Evolutionary conservation across 2,797 vertebrate species (phyloP).

Genomic region (Pelodytes ibericus): DNA sequence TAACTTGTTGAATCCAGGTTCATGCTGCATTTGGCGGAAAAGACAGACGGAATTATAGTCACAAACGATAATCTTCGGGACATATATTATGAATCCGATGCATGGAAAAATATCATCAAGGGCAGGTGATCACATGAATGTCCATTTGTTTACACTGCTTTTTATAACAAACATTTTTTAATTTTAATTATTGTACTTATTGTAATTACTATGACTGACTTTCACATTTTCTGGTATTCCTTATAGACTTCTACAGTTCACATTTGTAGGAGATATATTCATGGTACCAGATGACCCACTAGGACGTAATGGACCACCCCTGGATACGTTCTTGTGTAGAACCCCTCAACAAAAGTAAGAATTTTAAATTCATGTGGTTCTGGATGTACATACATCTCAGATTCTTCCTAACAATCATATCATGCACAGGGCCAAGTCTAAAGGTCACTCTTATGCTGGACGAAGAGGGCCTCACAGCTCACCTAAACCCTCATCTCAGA

Average conservation of each 20-base stretch:
- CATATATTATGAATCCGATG: slow-evolving; percentile 78
- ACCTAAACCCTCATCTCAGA: slow-evolving; percentile 44
- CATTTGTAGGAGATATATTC: slow-evolving; percentile 87
- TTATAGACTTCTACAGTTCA: slow-evolving; percentile 84
- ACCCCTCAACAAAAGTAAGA: slow-evolving; percentile 69
- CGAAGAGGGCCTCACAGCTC: neutral
- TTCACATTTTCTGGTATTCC: too few species aligned
- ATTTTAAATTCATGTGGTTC: neutral
- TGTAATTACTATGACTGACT: too few species aligned
- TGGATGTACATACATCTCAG: neutral
- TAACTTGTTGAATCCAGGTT: too few species aligned
- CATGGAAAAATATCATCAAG: slow-evolving; percentile 85
- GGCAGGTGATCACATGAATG: slow-evolving; percentile 74
- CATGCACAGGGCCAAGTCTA: slow-evolving; percentile 37
- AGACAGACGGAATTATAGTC: slow-evolving; percentile 83
- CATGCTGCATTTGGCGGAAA: slow-evolving; percentile 82
- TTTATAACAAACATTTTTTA: too few species aligned
- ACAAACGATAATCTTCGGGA: slow-evolving; percentile 91
- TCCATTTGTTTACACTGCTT: neutral
- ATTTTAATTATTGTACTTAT: too few species aligned
- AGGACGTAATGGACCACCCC: slow-evolving; percentile 83
- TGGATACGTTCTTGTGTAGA: slow-evolving; percentile 80
- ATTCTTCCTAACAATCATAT: neutral
- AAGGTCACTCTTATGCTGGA: slow-evolving; percentile 54
- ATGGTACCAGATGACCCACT: slow-evolving; percentile 91